These are phyloP conservation scores for Anarhynchus alexandrinus DNA, from an alignment of 2,113 vertebrate genomes.

Conservation along the genomic window DNA sequence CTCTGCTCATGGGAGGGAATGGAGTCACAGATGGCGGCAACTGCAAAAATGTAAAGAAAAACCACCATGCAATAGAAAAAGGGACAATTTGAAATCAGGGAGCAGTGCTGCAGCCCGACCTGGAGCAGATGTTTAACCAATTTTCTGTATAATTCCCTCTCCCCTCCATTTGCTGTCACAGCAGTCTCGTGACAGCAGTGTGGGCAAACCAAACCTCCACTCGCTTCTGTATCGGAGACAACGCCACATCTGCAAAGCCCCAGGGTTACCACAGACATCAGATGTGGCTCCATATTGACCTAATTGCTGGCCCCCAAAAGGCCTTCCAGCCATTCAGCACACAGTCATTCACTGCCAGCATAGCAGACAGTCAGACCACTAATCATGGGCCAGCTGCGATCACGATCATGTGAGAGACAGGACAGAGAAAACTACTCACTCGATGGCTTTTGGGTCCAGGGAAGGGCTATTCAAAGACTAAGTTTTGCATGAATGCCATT, in stretches of 20 bases:
- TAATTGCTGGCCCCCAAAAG: neutral
- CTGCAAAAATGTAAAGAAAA: neutral
- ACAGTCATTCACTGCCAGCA: neutral
- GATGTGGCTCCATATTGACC: neutral
- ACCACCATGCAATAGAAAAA: neutral
- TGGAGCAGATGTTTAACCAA: neutral
- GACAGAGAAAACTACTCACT: neutral
- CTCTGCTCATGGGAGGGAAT: neutral
- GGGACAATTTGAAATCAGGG: neutral
- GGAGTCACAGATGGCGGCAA: neutral
- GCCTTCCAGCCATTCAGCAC: neutral
- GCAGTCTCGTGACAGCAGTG: neutral
- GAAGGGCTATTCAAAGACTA: neutral
- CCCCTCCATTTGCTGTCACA: neutral
- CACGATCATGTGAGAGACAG: neutral
- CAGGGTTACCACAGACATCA: neutral
- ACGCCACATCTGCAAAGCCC: neutral
- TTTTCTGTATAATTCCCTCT: neutral
- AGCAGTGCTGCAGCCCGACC: neutral
- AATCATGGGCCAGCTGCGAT: neutral
- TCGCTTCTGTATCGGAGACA: neutral
- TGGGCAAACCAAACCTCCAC: neutral
- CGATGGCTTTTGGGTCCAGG: neutral
- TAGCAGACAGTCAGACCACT: constrained; percentile 3
- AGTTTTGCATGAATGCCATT: neutral